Evolutionary conservation across 2,113 vertebrate genomes (phyloP).

Genomic region (Madoqua kirkii): DNA sequence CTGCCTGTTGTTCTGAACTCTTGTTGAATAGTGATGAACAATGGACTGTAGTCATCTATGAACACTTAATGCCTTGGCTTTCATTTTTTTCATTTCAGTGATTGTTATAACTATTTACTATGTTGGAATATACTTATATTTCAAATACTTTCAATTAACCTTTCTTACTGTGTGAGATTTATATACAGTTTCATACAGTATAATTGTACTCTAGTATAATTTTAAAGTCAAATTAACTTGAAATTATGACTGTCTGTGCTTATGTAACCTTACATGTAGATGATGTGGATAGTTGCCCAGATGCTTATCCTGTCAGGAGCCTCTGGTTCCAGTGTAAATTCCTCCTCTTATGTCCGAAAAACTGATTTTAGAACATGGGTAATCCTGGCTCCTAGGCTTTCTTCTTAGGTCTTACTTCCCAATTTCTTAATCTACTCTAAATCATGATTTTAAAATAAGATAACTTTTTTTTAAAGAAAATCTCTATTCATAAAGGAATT

Average conservation of each 20-base stretch:
- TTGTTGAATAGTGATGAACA: constrained; percentile 39
- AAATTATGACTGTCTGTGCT: neutral
- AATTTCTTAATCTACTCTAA: neutral
- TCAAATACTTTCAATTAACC: neutral
- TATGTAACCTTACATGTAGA: neutral
- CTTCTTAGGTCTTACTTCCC: neutral
- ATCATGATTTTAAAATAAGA: constrained; percentile 21
- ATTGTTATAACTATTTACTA: neutral
- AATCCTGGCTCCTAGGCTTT: neutral
- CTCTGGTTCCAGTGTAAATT: neutral
- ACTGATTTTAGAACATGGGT: neutral
- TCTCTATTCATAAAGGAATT: neutral
- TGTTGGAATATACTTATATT: neutral
- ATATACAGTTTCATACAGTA: neutral
- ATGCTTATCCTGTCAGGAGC: neutral
- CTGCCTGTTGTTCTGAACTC: constrained; percentile 14
- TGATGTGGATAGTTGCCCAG: neutral
- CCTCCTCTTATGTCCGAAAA: neutral
- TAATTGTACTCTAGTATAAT: neutral
- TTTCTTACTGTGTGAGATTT: neutral
- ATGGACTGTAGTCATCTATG: neutral
- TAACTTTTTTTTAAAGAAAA: neutral
- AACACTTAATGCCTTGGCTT: neutral
- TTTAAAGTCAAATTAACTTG: neutral
- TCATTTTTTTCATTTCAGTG: neutral